Conservation (phyloP, 2,888 invertebrate species). For the Oscheius sp. region DNA sequence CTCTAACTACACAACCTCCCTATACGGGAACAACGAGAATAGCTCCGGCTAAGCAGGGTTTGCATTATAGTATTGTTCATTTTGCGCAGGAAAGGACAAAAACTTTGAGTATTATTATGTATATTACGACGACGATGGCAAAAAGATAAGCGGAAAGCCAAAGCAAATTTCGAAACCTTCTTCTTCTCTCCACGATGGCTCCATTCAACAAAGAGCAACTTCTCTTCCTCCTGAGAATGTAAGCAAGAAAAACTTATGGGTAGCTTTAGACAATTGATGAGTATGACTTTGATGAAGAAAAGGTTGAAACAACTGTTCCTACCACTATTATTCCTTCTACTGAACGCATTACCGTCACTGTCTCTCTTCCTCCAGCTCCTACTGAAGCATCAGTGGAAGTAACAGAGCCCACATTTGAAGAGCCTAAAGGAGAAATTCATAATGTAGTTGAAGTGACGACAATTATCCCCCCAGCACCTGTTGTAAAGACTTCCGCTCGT, state of each 20-base stretch:
- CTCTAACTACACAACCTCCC: neutral
- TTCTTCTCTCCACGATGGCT: slow-evolving; percentile 7
- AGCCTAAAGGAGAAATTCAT: slow-evolving; percentile 13
- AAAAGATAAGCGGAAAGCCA: neutral
- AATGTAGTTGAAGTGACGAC: neutral
- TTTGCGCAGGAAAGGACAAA: neutral
- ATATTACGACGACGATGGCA: slow-evolving; percentile 19
- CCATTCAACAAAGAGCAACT: slow-evolving; percentile 1
- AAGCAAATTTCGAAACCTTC: too few species aligned
- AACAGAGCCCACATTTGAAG: neutral
- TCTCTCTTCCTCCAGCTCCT: neutral
- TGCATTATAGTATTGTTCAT: neutral
- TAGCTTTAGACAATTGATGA: slow-evolving; percentile 10
- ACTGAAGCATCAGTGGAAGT: neutral
- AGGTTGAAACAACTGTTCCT: neutral
- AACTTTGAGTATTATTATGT: slow-evolving; percentile 23
- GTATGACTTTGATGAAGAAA: slow-evolving; percentile 13
- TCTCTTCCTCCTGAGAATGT: slow-evolving; percentile 7
- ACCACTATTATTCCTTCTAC: neutral
- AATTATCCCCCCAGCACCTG: neutral
- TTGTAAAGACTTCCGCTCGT: neutral
- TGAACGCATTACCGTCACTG: neutral
- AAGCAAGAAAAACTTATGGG: neutral
- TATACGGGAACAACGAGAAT: slow-evolving; percentile 6
- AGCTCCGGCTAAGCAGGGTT: neutral